Evolutionary conservation across 2,113 vertebrate genomes (phyloP), one percentile per base, ranked within the genome.

Genomic region (Odocoileus hemionus): DNA sequence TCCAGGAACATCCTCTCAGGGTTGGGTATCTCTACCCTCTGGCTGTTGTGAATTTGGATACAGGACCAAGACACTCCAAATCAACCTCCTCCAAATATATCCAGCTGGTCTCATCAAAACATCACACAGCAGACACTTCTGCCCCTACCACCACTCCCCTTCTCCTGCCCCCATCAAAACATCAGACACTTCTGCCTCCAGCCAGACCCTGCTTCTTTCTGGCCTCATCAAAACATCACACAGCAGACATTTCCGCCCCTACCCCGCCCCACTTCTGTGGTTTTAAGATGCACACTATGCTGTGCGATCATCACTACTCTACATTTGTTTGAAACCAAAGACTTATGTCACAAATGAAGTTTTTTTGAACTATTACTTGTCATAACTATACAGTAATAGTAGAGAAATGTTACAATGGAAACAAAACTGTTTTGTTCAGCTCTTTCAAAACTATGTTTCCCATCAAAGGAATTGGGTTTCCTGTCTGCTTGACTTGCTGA

Each of bases 381-480:
- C 52, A 84, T 82, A 95, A 95, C 45, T 91, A 92, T 28, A 92
- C 91, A 9, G 23, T 21, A 92, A 86, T 28, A 30, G 30, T 5
- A 78, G 21, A 23, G 93, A 96, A 70, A 89, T 39, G 26, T 26
- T 33, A 80, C 13, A 92, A 50, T 47, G 2, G 70, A 88, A 93
- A 50, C 6, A 96, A 90, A 90, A 19, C 16, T 15, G 2, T 26
- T 1, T 7, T 67, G 16, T 39, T 95, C 1, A 7, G n/a, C 45
- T 50, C 26, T 89, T 94, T n/a, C 57, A 52, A 61, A 89, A 16
- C 1, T 30, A 9, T 60, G 52, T 23, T 92, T 6, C 12, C 17
- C n/a, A 28, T 30, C 26, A 10, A 74, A 61, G 9, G 25, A 28
- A 70, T 25, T 79, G 36, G 25, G 17, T 19, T 57, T 54, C 26